Conservation (phyloP, 2,113 vertebrate genomes). For the Phylloscopus trochilus region DNA sequence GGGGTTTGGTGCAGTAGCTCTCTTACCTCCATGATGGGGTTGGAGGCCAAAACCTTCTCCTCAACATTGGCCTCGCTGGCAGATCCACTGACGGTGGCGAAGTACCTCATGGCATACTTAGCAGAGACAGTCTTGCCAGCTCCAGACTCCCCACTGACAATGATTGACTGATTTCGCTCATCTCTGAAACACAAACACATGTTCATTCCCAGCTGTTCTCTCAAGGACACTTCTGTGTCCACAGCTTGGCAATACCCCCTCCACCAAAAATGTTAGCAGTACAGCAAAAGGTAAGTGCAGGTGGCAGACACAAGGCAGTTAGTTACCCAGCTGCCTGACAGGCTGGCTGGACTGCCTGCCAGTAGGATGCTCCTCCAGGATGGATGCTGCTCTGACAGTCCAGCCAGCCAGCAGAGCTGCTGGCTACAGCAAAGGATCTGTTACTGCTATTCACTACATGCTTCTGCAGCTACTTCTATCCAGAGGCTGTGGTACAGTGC, state of each 20-base stretch:
- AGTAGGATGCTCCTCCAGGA: background rate
- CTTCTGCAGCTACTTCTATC: background rate
- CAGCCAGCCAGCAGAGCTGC: background rate
- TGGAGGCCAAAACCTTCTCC: constrained; percentile 96
- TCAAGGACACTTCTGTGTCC: background rate
- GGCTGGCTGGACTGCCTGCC: background rate
- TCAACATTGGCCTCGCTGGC: constrained; percentile 95
- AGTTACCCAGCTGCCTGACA: background rate
- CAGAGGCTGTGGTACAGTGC: background rate
- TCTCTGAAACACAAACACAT: constrained; percentile 80
- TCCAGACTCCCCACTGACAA: constrained; percentile 96
- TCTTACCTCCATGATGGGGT: constrained; percentile 99
- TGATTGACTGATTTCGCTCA: constrained; percentile 97
- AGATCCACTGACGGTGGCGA: constrained; percentile 94
- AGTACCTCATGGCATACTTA: constrained; percentile 98
- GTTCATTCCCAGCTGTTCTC: background rate
- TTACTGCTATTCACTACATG: background rate
- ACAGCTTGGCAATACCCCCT: background rate
- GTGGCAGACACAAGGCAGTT: background rate
- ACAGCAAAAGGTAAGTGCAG: rapidly evolving
- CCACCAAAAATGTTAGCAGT: background rate
- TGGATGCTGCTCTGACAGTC: rapidly evolving
- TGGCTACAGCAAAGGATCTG: background rate
- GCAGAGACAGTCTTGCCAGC: constrained; percentile 97
- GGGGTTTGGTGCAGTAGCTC: background rate